Evolutionary conservation across 2,888 invertebrate genomes (phyloP), one percentile per base, ranked within the genome.

Genomic region (Drosophila merina): DNA sequence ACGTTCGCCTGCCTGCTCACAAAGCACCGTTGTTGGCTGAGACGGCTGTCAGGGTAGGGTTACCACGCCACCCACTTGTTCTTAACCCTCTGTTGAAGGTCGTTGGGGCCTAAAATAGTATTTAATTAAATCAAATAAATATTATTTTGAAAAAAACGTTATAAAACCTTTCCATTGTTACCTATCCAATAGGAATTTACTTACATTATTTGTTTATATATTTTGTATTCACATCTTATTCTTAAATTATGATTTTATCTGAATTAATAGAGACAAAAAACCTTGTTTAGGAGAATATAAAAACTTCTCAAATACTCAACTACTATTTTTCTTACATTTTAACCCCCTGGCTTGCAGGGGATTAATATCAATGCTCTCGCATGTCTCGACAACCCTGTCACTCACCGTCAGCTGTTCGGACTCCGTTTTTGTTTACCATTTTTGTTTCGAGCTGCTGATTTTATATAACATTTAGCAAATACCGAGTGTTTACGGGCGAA

Each of bases 401-500:
- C 44, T 20, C 4, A 25, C 14, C 40, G 40, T 44, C 44, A 44
- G 44, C 44, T 44, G 44, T 44, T 20, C 44, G 44, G 10, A 25
- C 9, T 44, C 25, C 25, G 44, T 44, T 25, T 25, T 72, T 74
- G 70, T 84, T 57, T 55, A 63, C 57, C 14, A 49, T 66, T 79
- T 49, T 8, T 3, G 54, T 30, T 14, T 26, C 44, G 36, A n/a
- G 38, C 38, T 20, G 14, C 26, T 8, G 28, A 26, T 36, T 80
- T 86, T 81, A 81, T 49, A 79, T 83, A 81, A 83, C 45, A 47
- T 54, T 47, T 68, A 50, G 49, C 62, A 60, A 74, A 6, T 33
- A 38, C 20, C 25, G 26, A 48, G n/a, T 20, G 50, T 7, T 50
- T 51, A 25, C 12, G 28, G 40, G 1, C 30, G 3, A 57, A 56